Evolutionary conservation across 2,797 vertebrate genomes (phyloP).

Genomic region (Bryconaethiops microstoma): DNA sequence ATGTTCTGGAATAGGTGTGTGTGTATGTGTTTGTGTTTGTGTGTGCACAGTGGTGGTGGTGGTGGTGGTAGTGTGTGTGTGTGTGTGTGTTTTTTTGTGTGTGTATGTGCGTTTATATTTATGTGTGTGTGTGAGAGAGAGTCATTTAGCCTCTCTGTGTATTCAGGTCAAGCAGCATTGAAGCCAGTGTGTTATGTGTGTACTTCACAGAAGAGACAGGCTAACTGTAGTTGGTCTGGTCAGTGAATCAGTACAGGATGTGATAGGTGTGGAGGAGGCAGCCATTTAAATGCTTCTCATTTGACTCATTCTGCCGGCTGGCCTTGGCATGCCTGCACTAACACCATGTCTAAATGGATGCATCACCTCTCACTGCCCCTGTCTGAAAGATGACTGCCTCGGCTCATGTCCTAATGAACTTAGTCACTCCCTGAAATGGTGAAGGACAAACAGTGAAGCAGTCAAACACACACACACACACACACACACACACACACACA

Average conservation of each 20-base stretch:
- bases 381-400: constrained; percentile 38
- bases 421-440: background rate
- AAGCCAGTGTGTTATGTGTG: background rate
- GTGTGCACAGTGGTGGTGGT: too few species aligned
- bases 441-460: constrained; percentile 1
- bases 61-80: background rate
- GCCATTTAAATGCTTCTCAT: background rate
- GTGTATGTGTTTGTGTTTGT: background rate
- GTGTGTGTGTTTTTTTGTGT: background rate
- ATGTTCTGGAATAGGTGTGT: background rate
- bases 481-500: background rate
- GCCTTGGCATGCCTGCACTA: constrained; percentile 21
- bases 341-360: background rate
- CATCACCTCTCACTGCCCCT: background rate
- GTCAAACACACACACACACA: background rate
- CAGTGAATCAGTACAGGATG: background rate
- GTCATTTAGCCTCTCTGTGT: background rate
- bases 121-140: background rate
- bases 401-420: constrained; percentile 53
- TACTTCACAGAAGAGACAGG: background rate
- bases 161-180: background rate
- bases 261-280: constrained; percentile 2
- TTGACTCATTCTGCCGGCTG: constrained; percentile 6
- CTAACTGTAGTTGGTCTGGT: background rate
- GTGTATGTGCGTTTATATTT: too few species aligned